Base-by-base conservation (phyloP, 2,888 invertebrate species). In the Lasioglossum lativentre region DNA sequence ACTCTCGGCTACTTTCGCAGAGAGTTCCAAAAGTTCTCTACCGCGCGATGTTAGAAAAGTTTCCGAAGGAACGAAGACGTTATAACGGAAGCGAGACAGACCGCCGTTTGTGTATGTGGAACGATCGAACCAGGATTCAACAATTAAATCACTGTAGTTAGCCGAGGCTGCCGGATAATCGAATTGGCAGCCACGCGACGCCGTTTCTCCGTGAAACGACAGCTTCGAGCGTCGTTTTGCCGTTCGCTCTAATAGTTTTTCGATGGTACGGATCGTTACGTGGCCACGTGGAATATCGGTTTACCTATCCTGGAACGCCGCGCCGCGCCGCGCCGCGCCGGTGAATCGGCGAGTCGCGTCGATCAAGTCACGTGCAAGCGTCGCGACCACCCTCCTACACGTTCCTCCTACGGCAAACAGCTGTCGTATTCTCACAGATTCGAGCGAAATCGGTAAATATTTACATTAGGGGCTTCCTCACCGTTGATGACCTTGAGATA, bases 201-300 rank as follows among this genome's bases (percentile, higher is more conserved):
- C 40, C 78, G 47, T 77, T 74, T 77, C 47, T 74, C 76, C 68
- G 63, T 56, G 38, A 19, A 84, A 71, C 71, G 78, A 63, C 56
- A 71, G 68, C 76, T 75, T 75, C 75, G 72, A 73, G 38, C 72
- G 66, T 42, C 82, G 73, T 76, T 74, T 76, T 76, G 74, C 76
- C 74, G 73, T 79, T 79, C 74, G 42, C 76, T 40, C 68, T 85
- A 85, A 85, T 83, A 79, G 85, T 82, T 85, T 79, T 76, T 81
- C 85, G 82, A 85, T 85, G 76, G 38, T 72, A 70, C 78, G 71
- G 78, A 70, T 79, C 68, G 85, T 83, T 85, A 85, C 79, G 76
- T 83, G 82, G 73, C 42, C 75, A 68, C 56, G 68, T 59, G 78
- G 82, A 76, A 85, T 83, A 83, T 85, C 85, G 70, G 73, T 82